A percentile compares a stretch with the other conserved stretches of the same genome.
Conservation (phyloP, 2,113 vertebrate species). For the Chinchilla lanigera region DNA sequence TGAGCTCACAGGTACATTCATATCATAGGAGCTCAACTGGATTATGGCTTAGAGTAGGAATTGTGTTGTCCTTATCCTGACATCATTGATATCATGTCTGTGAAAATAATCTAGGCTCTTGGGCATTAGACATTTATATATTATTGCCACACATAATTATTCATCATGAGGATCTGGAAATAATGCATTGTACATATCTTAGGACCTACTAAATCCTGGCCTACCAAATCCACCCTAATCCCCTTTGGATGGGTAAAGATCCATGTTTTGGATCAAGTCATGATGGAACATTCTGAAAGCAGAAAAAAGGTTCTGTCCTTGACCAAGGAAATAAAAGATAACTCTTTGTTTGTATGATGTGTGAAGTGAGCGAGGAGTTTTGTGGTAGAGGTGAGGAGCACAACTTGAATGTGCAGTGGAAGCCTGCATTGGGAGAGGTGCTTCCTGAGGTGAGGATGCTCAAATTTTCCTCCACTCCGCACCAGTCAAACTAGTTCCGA, state of each 20-base stretch:
- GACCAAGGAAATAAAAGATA: background rate
- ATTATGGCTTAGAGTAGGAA: background rate
- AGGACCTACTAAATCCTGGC: background rate
- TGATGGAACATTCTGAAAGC: background rate
- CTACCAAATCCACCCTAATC: background rate
- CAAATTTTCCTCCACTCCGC: background rate
- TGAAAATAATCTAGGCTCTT: background rate
- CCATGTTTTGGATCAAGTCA: background rate
- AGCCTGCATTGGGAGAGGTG: background rate
- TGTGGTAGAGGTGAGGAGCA: background rate
- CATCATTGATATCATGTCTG: background rate
- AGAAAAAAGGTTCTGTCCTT: background rate
- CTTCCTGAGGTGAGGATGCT: accelerated
- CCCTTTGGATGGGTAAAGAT: background rate
- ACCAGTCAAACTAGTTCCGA: background rate
- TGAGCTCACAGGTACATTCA: background rate
- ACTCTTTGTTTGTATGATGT: background rate
- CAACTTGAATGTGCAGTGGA: background rate
- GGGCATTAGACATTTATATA: background rate
- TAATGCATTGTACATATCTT: background rate
- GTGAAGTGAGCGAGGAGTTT: background rate
- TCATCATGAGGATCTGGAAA: background rate
- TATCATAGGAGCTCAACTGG: background rate
- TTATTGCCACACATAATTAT: background rate
- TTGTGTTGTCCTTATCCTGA: background rate